Conservation (phyloP, 2,888 invertebrate species). For the Eubasilissa splendida region DNA sequence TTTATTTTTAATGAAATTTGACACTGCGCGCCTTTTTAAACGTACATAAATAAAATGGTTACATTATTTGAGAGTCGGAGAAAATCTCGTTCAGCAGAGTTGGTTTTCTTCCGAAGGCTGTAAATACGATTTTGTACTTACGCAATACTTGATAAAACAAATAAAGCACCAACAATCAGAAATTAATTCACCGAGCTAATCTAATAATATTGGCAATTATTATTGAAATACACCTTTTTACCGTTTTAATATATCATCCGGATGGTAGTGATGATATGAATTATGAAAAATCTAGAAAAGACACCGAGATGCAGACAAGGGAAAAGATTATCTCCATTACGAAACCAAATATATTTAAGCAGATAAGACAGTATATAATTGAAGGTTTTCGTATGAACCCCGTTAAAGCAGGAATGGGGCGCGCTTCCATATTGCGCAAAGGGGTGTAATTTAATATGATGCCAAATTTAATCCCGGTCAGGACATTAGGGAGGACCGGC, state of each 20-base stretch:
- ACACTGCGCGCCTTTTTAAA: too few species aligned
- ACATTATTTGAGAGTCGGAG: too few species aligned
- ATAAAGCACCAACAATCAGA: too few species aligned
- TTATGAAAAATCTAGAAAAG: constrained; percentile 4
- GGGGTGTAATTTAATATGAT: constrained; percentile 39
- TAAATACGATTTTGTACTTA: too few species aligned
- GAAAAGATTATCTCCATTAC: constrained; percentile 11
- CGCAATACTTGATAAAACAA: too few species aligned
- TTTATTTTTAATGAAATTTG: too few species aligned
- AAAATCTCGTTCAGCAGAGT: too few species aligned
- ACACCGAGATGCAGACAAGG: constrained; percentile 18
- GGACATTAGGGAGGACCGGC: constrained; percentile 30
- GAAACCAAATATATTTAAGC: constrained; percentile 39
- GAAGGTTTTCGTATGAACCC: constrained; percentile 35
- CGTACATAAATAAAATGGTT: too few species aligned
- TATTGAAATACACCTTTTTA: too few species aligned
- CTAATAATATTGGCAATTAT: too few species aligned
- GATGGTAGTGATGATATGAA: background rate
- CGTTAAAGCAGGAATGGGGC: constrained; percentile 21
- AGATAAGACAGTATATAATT: constrained; percentile 37
- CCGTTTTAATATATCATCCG: background rate
- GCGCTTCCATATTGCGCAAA: constrained; percentile 37
- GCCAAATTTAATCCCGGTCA: constrained; percentile 31
- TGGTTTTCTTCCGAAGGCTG: too few species aligned
- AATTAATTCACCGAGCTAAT: too few species aligned